Evolutionary conservation across 2,888 invertebrate species (phyloP), one percentile per base, ranked within the genome.

Genomic region (Lycophotia porphyrea): DNA sequence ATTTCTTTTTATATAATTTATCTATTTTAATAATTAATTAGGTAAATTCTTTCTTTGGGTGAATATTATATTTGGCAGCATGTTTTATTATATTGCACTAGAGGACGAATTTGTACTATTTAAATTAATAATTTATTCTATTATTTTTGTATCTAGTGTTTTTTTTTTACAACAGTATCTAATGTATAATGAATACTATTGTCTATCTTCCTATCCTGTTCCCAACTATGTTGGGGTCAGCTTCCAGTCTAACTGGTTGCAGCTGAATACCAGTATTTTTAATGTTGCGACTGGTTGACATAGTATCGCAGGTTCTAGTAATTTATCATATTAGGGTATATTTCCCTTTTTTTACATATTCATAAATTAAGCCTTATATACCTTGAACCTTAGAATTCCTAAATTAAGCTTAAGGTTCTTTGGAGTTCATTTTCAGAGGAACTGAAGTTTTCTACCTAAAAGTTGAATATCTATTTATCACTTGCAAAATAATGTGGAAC

Each of bases 11-110:
- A 52, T 63, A 66, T 75, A 58, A 63, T 61, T 34, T 27, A 36
- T 47, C 13, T 71, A 47, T 31, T 49, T 63, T 71, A 49, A 39
- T 27, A 49, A 63, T 65, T n/a, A n/a, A n/a, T n/a, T n/a, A n/a
- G n/a, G n/a, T n/a, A n/a, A n/a, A 69, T 34, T 74, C 21, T 72
- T 34, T 76, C 65, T 80, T 74, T 74, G 68, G 47, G 71, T 74
- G 58, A 78, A 74, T 63, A 71, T 44, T 34, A 47, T 58, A 31
- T 76, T 81, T 74, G 82, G 76, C 58, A 74, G 68, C 21, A 65
- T 61, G 27, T 67, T 71, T n/a, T 7, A 44, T 60, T 52, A 49
- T 66, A 70, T 47, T 76, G 63, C 42, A 61, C 55, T 64, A 71
- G 39, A 55, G 74, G 81, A 81, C 74, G 81, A 81, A 63, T 64